These are phyloP conservation scores for Ormyrus nitidulus DNA, from an alignment of 2,888 invertebrate genomes.

Conservation along the genomic window DNA sequence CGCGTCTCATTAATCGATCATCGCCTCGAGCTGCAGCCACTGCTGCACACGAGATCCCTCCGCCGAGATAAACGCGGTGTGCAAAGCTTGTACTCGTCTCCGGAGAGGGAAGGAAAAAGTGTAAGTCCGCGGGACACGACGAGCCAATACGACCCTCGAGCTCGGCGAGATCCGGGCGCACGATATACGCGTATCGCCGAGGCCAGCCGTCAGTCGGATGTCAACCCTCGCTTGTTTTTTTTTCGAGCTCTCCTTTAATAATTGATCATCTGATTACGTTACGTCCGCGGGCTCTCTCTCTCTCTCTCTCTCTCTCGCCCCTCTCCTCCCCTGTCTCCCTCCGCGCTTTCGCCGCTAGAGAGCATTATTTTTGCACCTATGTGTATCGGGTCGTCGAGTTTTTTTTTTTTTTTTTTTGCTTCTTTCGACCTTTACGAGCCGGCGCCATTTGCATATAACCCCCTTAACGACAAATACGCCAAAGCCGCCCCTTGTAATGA, in stretches of 20 bases:
- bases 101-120: slow-evolving; percentile 7
- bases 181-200: slow-evolving; percentile 41
- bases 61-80: slow-evolving; percentile 31
- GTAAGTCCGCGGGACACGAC: slow-evolving; percentile 27
- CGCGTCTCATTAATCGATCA: slow-evolving; percentile 54
- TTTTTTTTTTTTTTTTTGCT: slow-evolving; percentile 56
- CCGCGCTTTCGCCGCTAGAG: slow-evolving; percentile 57
- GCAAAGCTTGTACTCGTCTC: not conserved
- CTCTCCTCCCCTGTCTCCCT: slow-evolving; percentile 49
- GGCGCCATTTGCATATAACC: slow-evolving; percentile 73
- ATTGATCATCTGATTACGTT: slow-evolving; percentile 75
- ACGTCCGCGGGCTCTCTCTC: slow-evolving; percentile 65
- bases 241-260: slow-evolving; percentile 72
- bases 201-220: slow-evolving; percentile 61
- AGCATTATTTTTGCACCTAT: slow-evolving; percentile 68
- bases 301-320: not conserved
- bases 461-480: slow-evolving; percentile 74
- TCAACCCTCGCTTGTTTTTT: slow-evolving; percentile 75
- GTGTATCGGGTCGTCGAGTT: slow-evolving; percentile 62
- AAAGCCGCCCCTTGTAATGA: slow-evolving; percentile 72
- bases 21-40: slow-evolving; percentile 31
- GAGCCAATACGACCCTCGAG: slow-evolving; percentile 54
- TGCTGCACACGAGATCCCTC: slow-evolving; percentile 45
- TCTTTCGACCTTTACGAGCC: slow-evolving; percentile 66
- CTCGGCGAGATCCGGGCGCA: slow-evolving; percentile 33